Conservation (phyloP, 2,113 vertebrate species). For the Oryzias javanicus region DNA sequence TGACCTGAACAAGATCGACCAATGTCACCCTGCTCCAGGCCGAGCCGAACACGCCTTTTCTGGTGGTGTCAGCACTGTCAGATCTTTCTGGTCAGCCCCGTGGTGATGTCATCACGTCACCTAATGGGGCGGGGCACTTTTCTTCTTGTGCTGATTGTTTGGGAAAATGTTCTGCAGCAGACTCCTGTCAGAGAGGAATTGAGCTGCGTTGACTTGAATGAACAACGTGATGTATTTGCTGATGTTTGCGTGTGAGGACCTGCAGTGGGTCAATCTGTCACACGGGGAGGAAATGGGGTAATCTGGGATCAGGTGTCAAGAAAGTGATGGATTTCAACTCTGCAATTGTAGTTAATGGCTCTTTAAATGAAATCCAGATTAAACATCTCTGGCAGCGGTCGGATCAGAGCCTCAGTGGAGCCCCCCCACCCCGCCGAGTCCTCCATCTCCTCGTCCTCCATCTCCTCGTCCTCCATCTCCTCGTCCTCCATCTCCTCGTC, state of each 20-base stretch:
- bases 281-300: constrained; percentile 72
- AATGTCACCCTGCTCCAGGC: constrained; percentile 69
- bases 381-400: constrained; percentile 66
- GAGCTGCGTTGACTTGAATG: constrained; percentile 9
- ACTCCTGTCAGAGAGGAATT: constrained; percentile 29
- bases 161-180: constrained; percentile 21
- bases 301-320: constrained; percentile 74
- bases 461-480: too few species aligned
- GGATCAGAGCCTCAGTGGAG: constrained; percentile 30
- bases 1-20: constrained; percentile 67
- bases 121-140: constrained; percentile 23
- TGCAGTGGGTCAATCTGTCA: constrained; percentile 71
- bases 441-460: constrained; percentile 36
- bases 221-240: not conserved
- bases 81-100: constrained; percentile 36
- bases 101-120: constrained; percentile 59
- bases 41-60: constrained; percentile 12
- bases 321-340: constrained; percentile 79
- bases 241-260: constrained; percentile 40
- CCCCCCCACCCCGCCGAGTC: not conserved
- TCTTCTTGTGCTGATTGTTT: constrained; percentile 41
- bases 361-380: constrained; percentile 81
- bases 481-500: too few species aligned
- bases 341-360: constrained; percentile 79
- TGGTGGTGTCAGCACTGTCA: not conserved